Evolutionary conservation across 2,888 invertebrate genomes (phyloP).

Genomic region (Melolontha melolontha): DNA sequence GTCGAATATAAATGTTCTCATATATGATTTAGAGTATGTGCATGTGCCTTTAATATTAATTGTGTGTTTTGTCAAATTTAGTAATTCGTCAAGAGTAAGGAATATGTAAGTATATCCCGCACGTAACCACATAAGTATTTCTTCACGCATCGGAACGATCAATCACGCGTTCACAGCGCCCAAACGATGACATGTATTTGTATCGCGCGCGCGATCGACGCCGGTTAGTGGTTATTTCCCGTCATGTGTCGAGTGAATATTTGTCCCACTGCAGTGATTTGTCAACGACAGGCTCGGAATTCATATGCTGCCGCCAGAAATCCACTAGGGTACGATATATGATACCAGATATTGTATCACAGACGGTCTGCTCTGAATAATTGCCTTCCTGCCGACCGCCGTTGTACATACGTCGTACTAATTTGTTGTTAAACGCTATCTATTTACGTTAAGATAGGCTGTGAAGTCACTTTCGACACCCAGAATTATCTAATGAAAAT

Average conservation of each 20-base stretch:
- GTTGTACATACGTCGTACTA: conserved; percentile 15
- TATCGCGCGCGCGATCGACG: conserved; percentile 15
- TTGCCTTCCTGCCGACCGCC: conserved; percentile 46
- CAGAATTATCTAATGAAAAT: no score
- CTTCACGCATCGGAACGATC: conserved; percentile 22
- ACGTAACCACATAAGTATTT: conserved; percentile 8
- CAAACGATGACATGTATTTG: conserved; percentile 26
- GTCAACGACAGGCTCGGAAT: conserved; percentile 63
- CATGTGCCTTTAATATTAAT: no score
- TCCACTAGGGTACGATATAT: conserved; percentile 53
- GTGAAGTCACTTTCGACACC: no score
- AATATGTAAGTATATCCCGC: no score
- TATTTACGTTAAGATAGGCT: no score
- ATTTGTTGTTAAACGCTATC: conserved; percentile 23
- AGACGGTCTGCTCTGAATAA: conserved; percentile 54
- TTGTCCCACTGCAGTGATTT: conserved; percentile 62
- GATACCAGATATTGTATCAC: conserved; percentile 55
- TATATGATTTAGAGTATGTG: no score
- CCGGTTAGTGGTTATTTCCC: conserved; percentile 40
- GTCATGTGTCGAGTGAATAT: conserved; percentile 52
- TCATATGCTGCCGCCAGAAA: conserved; percentile 54
- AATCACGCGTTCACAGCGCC: conserved; percentile 14
- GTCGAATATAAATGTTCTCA: no score
- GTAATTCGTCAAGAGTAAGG: no score
- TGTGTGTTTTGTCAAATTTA: no score